Evolutionary conservation across 2,113 vertebrate species (phyloP), one percentile per base, ranked within the genome.

Genomic region (Coturnix japonica): DNA sequence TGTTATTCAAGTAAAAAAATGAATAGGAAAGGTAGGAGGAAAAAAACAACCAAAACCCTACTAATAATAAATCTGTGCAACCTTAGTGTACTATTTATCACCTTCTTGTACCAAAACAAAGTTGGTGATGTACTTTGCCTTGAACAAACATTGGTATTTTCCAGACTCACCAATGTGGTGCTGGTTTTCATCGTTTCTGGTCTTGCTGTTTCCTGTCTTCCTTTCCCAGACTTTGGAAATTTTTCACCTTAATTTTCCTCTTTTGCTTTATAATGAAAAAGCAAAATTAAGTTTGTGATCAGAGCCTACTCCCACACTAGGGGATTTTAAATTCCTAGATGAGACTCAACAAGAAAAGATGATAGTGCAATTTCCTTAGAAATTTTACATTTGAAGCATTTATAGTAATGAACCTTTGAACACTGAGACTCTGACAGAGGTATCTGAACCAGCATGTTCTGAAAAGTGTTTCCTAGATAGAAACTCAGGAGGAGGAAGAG

Each of bases 71-170:
- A 6, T n/a, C 33, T 47, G 6, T 61, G 17, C 59, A 85, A 30
- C 66, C 44, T 49, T 44, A 81, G 43, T 15, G 17, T 78, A 28
- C 39, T 78, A 43, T 81, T 90, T 86, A 66, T 90, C 19, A 74
- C 91, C 46, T 41, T 69, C 2, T 23, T 74, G 63, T 95, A 92
- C 64, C 84, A 85, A 85, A 95, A 79, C 31, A 91, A 91, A 73
- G 69, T 61, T 76, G 67, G 12, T 47, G 39, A 75, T 65, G 59
- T 78, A 33, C 71, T 85, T 91, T 7, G 4, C 61, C 53, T 54
- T 72, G 54, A 60, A 51, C 66, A 57, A 74, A 44, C 31, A 74
- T 21, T 35, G 7, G 15, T 63, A 63, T 76, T 84, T 93, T 81
- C 46, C 51, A 59, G 66, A 60, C 25, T 76, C 37, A n/a, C 54